Evolutionary conservation across 1,140 invertebrate genomes (phyloP).

Genomic region (Panagrolaimus sp.): DNA sequence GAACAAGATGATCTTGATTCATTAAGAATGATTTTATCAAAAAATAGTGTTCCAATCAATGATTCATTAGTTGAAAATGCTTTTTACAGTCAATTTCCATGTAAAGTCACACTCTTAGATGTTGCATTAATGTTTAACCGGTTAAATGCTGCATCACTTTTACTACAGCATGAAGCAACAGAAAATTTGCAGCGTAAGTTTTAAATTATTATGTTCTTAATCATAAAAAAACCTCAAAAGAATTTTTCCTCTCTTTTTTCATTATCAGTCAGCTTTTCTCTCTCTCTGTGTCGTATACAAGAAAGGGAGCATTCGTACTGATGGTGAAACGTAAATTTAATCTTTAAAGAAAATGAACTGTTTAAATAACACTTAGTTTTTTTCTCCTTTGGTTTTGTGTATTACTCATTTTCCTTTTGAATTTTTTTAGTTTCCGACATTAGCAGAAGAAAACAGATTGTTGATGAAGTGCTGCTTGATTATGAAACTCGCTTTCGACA

Average conservation of each 20-base stretch:
- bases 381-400: not conserved
- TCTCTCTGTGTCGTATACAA: too few relatives aligned
- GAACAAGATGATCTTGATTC: constrained; percentile 36
- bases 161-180: constrained; percentile 29
- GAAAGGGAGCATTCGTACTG: not conserved
- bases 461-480: constrained; percentile 11
- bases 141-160: constrained; percentile 20
- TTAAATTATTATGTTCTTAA: constrained; percentile 3
- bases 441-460: not conserved
- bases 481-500: constrained; percentile 5
- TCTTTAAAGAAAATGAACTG: not conserved
- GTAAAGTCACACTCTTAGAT: constrained; percentile 26
- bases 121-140: constrained; percentile 33
- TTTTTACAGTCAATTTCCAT: constrained; percentile 29
- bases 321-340: not conserved
- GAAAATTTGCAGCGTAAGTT: constrained; percentile 30
- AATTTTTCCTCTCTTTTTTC: not conserved
- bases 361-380: not conserved
- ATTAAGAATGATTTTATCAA: constrained; percentile 27
- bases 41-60: constrained; percentile 24
- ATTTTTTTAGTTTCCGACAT: constrained; percentile 4
- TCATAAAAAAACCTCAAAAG: not conserved
- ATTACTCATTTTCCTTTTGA: not conserved
- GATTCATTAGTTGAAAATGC: constrained; percentile 22
- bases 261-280: not conserved